These are phyloP conservation scores for Papilio demoleus DNA, from an alignment of 2,888 invertebrate species.

Conservation along the genomic window DNA sequence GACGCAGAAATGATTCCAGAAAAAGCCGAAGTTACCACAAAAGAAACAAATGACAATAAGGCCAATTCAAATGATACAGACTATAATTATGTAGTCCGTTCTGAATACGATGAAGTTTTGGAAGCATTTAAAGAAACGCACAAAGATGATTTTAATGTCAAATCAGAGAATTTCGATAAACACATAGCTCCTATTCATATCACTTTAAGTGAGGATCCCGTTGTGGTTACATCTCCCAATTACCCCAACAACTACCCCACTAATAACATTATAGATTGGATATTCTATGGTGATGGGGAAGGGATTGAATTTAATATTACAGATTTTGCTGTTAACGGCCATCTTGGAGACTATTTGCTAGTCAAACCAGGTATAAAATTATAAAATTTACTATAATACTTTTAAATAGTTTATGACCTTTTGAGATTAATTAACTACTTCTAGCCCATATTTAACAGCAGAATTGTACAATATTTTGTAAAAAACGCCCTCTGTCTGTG, in stretches of 20 bases:
- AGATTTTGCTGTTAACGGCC: constrained; percentile 65
- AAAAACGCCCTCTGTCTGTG: no score
- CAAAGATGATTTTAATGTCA: constrained; percentile 42
- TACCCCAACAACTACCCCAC: constrained; percentile 65
- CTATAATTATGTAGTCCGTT: constrained; percentile 53
- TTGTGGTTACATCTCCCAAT: constrained; percentile 61
- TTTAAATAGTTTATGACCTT: no score
- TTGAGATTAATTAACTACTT: background rate
- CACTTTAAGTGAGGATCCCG: constrained; percentile 54
- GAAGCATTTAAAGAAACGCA: constrained; percentile 54
- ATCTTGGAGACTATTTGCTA: constrained; percentile 67
- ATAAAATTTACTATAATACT: background rate
- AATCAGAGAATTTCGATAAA: constrained; percentile 50
- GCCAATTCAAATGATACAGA: constrained; percentile 38
- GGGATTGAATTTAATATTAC: constrained; percentile 77
- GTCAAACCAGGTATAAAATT: constrained; percentile 70
- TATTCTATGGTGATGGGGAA: constrained; percentile 66
- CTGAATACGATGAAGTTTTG: constrained; percentile 56
- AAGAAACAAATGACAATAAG: constrained; percentile 22
- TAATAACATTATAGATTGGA: constrained; percentile 65
- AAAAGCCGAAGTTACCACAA: constrained; percentile 11
- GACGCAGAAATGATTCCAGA: constrained; percentile 38
- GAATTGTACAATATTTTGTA: no score
- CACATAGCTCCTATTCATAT: constrained; percentile 54
- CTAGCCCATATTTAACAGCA: no score